phyloP scores from a whole-genome alignment of 2,888 invertebrate genomes.

The Phorcus lineatus region DNA sequence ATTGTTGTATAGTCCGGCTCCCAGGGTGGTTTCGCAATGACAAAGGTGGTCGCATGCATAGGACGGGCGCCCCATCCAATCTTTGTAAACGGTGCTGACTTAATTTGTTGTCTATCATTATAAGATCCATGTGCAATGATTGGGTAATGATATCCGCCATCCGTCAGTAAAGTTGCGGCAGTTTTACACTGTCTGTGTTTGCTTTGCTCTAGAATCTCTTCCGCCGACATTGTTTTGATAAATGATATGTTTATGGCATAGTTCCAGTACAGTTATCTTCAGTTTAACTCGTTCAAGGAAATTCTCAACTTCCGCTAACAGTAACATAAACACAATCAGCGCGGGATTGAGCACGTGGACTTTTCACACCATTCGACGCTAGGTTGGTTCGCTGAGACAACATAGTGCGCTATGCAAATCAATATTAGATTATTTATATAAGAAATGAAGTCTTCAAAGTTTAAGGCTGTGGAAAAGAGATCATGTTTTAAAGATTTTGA shows the following conservation, averaged over 20 bases:
- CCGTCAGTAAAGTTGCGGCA: slow-evolving; percentile 59
- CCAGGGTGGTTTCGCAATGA: slow-evolving; percentile 62
- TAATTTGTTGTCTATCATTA: slow-evolving; percentile 47
- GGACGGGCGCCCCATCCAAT: slow-evolving; percentile 57
- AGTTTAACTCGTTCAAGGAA: background rate
- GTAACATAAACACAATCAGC: background rate
- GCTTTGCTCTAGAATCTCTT: slow-evolving; percentile 33
- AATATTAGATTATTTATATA: too few species aligned
- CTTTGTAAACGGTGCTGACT: slow-evolving; percentile 49
- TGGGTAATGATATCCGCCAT: slow-evolving; percentile 62
- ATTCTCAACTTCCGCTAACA: background rate
- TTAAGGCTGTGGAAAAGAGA: too few species aligned
- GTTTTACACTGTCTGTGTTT: slow-evolving; percentile 61
- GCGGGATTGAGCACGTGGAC: slow-evolving; percentile 4
- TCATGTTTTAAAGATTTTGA: too few species aligned
- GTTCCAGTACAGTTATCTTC: background rate
- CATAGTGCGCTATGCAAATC: too few species aligned
- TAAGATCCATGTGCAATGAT: slow-evolving; percentile 59
- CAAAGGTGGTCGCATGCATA: slow-evolving; percentile 66
- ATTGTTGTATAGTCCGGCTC: slow-evolving; percentile 60
- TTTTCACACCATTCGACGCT: slow-evolving; percentile 14
- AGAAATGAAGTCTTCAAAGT: too few species aligned
- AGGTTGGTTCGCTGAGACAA: background rate
- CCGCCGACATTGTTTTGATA: slow-evolving; percentile 21
- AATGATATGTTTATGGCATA: background rate